A percentile compares a stretch with the other conserved stretches of the same genome.
These are phyloP conservation scores for Spinus olivaceus DNA, from an alignment of 2,797 vertebrate genomes.

Conservation along the genomic window DNA sequence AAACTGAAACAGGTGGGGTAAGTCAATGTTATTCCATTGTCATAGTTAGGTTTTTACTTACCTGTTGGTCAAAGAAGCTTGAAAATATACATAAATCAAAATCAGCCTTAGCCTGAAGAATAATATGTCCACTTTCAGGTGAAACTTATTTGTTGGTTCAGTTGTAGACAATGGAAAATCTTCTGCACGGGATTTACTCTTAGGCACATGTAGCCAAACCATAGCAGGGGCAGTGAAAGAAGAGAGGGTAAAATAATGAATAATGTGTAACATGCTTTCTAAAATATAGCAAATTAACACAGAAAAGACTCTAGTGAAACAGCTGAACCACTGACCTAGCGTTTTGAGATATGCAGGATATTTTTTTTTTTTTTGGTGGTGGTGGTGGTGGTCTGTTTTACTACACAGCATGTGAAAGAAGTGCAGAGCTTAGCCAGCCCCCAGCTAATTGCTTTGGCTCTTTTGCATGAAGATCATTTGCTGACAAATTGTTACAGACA, in stretches of 20 bases:
- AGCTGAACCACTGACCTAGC: background rate
- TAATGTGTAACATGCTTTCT: background rate
- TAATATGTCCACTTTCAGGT: background rate
- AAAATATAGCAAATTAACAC: background rate
- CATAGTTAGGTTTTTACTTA: background rate
- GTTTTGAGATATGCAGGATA: background rate
- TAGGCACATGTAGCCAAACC: background rate
- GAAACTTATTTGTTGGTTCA: background rate
- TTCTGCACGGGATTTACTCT: background rate
- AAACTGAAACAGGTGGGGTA: background rate
- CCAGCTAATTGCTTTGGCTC: constrained; percentile 32
- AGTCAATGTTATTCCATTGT: background rate
- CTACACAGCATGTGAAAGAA: background rate
- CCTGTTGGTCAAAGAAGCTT: background rate
- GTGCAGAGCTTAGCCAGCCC: background rate
- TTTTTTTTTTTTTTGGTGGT: background rate
- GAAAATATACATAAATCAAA: background rate
- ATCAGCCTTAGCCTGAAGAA: background rate
- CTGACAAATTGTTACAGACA: constrained; percentile 32
- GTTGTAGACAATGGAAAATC: background rate
- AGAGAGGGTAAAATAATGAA: background rate
- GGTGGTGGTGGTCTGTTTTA: background rate
- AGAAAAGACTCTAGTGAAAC: background rate
- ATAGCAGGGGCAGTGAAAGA: background rate
- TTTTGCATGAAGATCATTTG: constrained; percentile 18